Evolutionary conservation across 2,888 invertebrate genomes (phyloP).

Genomic region (Laothoe populi): DNA sequence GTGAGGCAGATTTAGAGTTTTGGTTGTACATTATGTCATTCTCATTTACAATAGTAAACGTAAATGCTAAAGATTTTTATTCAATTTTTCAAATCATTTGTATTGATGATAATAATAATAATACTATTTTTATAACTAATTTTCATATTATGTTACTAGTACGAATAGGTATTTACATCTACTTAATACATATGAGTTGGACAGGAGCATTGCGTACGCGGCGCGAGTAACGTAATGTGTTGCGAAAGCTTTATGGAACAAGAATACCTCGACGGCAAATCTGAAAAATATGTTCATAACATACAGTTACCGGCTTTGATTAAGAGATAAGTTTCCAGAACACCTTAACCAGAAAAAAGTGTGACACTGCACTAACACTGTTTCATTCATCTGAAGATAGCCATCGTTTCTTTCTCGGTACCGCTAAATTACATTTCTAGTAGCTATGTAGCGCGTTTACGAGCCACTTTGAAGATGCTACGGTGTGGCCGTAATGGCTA

Average conservation of each 20-base stretch:
- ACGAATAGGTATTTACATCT: slow-evolving; percentile 26
- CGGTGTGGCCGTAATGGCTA: slow-evolving; percentile 79
- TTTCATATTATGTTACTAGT: slow-evolving; percentile 32
- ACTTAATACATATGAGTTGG: background rate
- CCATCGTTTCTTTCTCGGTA: slow-evolving; percentile 78
- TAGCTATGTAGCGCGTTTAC: slow-evolving; percentile 81
- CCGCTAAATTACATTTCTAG: slow-evolving; percentile 83
- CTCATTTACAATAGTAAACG: background rate
- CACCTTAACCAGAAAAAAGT: slow-evolving; percentile 77
- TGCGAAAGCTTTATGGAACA: slow-evolving; percentile 64
- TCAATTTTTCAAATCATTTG: background rate
- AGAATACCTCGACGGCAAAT: slow-evolving; percentile 55
- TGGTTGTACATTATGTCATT: background rate
- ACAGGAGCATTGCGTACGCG: slow-evolving; percentile 42
- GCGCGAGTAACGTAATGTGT: slow-evolving; percentile 40
- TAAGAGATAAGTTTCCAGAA: slow-evolving; percentile 74
- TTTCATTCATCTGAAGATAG: slow-evolving; percentile 77
- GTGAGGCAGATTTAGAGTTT: background rate
- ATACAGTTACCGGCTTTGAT: slow-evolving; percentile 61
- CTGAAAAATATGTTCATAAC: slow-evolving; percentile 60
- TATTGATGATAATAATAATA: too few species aligned
- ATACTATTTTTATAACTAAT: too few species aligned
- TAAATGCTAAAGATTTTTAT: background rate
- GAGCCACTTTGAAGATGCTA: slow-evolving; percentile 81
- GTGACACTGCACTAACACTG: slow-evolving; percentile 67